Base-by-base conservation (phyloP, 2,113 vertebrate species). In the Pimephales promelas region DNA sequence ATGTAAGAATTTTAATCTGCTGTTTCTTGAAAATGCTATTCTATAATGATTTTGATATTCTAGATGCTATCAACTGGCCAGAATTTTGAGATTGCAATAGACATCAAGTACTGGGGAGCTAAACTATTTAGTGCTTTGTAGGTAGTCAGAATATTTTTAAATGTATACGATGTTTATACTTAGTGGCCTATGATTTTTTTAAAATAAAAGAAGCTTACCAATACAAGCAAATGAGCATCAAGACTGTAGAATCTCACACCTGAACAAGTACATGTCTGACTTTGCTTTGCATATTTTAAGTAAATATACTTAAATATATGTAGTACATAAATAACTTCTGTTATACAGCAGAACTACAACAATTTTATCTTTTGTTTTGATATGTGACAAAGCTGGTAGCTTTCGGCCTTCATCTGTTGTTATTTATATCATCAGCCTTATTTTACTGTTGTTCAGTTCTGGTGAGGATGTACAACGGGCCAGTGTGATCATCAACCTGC, bases 401-500 rank as follows among this genome's bases (percentile, higher is more conserved):
- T 36, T 68, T 36, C 40, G 31, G 31, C 40, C 3, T 40, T 71
- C 34, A 40, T 22, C 22, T 40, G 16, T 22, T 52, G 47, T 16
- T 59, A 59, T 77, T 43, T 40, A 77, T 26, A 56, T 54, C 11
- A 22, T n/a, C 36, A 26, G 20, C 22, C 43, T 73, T 56, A 36
- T 73, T 57, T 74, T 16, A 64, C 4, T 82, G 18, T 75, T 80
- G 22, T 72, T 22, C 83, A 98, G 97, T 89, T 95, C 95, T 88
- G 97, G 97, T 61, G 97, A 97, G 90, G 97, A 98, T 89, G 91
- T 98, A 82, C 97, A 98, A 89, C 95, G 95, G 91, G 95, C 94
- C 64, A 98, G 97, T 36, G 96, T 98, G 88, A 96, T 98, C 70
- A 95, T 96, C 86, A 98, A 97, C 91, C 94, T 98, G 90, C 97